A percentile compares a stretch with the other conserved stretches of the same genome.
phyloP scores from a whole-genome alignment of 1,140 invertebrate species.

The Drosophila cardini region DNA sequence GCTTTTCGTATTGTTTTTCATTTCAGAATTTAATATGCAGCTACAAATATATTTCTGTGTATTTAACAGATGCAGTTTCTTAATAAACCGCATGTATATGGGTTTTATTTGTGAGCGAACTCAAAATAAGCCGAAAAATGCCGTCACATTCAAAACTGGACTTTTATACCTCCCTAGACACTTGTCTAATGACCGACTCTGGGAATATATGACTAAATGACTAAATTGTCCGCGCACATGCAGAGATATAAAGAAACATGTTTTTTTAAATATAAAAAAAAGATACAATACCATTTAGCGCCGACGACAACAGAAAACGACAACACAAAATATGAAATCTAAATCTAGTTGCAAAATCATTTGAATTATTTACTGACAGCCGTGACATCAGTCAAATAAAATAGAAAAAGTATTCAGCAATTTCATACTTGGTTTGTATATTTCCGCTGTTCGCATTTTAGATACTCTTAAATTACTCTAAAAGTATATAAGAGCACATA shows the following conservation, averaged over 20 bases:
- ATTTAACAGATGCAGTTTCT: conserved; percentile 45
- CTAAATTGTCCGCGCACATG: conserved; percentile 21
- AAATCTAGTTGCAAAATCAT: conserved; percentile 67
- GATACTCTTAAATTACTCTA: conserved; percentile 18
- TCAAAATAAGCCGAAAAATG: conserved; percentile 10
- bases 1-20: conserved; percentile 27
- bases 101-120: background rate
- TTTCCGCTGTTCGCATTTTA: background rate
- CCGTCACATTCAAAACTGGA: conserved; percentile 18
- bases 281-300: conserved; percentile 55
- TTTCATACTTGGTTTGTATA: background rate
- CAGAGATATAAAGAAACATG: conserved; percentile 29
- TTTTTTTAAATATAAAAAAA: conserved; percentile 7
- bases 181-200: conserved; percentile 47
- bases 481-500: too few species aligned
- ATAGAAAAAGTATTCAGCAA: conserved; percentile 17
- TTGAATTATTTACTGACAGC: conserved; percentile 66
- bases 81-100: conserved; percentile 21
- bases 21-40: conserved; percentile 9
- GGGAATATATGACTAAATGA: conserved; percentile 30
- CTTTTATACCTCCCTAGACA: conserved; percentile 47
- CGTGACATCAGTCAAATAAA: conserved; percentile 55
- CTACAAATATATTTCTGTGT: background rate
- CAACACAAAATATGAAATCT: conserved; percentile 53
- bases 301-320: conserved; percentile 12